Evolutionary conservation across 2,888 invertebrate genomes (phyloP).

Genomic region (Rugalucina vietnamica): DNA sequence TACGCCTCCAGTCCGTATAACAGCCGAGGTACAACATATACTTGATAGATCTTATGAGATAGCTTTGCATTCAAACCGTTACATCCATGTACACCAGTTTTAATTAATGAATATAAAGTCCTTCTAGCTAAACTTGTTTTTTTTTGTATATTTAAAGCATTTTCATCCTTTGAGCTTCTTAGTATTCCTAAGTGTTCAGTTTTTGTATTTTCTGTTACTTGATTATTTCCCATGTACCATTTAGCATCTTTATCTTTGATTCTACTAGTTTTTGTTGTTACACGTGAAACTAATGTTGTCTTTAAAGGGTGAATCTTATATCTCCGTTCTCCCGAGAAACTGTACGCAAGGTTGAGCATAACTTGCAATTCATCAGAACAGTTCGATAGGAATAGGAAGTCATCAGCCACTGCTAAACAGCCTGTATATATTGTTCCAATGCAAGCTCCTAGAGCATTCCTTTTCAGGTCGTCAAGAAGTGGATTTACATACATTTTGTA

Average conservation of each 20-base stretch:
- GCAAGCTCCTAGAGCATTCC: not conserved
- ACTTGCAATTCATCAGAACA: not conserved
- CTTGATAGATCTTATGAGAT: not conserved
- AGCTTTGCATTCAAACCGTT: not conserved
- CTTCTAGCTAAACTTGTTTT: not conserved
- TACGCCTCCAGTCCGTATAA: not conserved
- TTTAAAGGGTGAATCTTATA: not conserved
- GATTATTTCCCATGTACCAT: not conserved
- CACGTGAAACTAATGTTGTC: not conserved
- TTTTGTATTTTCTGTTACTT: not conserved
- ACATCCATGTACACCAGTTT: not conserved
- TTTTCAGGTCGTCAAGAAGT: not conserved
- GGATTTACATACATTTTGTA: conserved; percentile 3
- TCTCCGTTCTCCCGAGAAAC: not conserved
- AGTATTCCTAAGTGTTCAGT: not conserved
- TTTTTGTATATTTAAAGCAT: not conserved
- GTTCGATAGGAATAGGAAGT: not conserved
- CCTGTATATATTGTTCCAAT: not conserved
- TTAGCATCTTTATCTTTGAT: not conserved
- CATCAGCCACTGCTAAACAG: not conserved
- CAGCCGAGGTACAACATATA: not conserved
- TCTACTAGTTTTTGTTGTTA: not conserved
- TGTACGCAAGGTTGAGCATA: not conserved
- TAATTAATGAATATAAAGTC: not conserved
- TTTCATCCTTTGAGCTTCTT: not conserved